These are phyloP conservation scores for Cyclopterus lumpus DNA, from an alignment of 2,797 vertebrate species.

Conservation along the genomic window DNA sequence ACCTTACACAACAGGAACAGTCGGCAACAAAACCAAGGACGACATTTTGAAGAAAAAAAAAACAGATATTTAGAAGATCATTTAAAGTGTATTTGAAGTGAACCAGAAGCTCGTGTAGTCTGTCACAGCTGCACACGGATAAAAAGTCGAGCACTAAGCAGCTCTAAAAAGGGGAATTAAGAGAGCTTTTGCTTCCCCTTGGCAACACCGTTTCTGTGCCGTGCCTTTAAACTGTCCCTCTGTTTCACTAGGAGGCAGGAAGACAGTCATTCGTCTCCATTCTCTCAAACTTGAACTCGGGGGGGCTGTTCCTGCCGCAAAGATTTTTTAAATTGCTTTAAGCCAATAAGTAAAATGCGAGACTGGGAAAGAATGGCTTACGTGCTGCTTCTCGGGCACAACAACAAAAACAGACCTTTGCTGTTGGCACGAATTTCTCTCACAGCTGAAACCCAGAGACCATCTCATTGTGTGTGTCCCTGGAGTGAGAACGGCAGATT, in stretches of 20 bases:
- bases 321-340: slow-evolving; percentile 73
- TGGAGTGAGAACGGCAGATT: slow-evolving; percentile 52
- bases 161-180: slow-evolving; percentile 19
- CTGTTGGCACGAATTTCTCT: slow-evolving; percentile 48
- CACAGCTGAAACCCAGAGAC: slow-evolving; percentile 57
- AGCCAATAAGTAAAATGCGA: slow-evolving; percentile 68
- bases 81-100: not conserved
- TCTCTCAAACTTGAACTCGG: slow-evolving; percentile 44
- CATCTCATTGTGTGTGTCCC: slow-evolving; percentile 54
- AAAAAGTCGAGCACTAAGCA: slow-evolving; percentile 24
- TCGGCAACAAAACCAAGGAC: slow-evolving; percentile 1
- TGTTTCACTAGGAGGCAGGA: slow-evolving; percentile 53
- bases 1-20: slow-evolving; percentile 1
- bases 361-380: slow-evolving; percentile 53
- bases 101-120: not conserved
- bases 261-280: slow-evolving; percentile 42
- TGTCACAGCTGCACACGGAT: slow-evolving; percentile 1
- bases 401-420: slow-evolving; percentile 53
- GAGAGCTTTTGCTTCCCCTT: slow-evolving; percentile 16
- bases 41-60: not conserved
- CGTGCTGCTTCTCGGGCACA: slow-evolving; percentile 50
- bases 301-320: slow-evolving; percentile 29
- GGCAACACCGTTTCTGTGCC: slow-evolving; percentile 15
- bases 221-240: slow-evolving; percentile 19
- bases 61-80: not conserved